Conservation (phyloP, 2,113 vertebrate species). For the Sphyrna mokarran region DNA sequence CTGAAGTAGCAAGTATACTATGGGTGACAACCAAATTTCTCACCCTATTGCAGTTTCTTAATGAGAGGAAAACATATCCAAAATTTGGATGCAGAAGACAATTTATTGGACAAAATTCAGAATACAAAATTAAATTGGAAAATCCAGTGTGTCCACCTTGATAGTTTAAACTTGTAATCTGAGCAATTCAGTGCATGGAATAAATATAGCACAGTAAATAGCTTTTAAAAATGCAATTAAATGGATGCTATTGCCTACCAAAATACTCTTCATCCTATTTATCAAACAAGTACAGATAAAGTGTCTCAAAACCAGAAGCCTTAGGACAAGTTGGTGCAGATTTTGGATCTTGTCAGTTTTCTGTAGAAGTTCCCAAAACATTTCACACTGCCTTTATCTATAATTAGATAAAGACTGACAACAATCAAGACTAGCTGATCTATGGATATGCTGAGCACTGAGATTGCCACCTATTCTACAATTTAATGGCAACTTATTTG, state of each 20-base stretch:
- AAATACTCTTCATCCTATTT: not conserved
- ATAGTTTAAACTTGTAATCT: not conserved
- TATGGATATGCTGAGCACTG: too few relatives aligned
- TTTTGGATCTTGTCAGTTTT: too few relatives aligned
- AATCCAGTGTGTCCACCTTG: not conserved
- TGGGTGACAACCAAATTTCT: not conserved
- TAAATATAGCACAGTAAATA: not conserved
- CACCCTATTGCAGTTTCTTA: not conserved
- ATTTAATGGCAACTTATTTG: too few relatives aligned
- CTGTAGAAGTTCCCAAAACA: too few relatives aligned
- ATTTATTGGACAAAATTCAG: not conserved
- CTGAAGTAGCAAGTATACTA: not conserved
- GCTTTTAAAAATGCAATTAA: not conserved
- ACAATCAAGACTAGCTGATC: too few relatives aligned
- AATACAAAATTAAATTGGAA: not conserved
- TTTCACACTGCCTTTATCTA: too few relatives aligned
- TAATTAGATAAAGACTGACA: too few relatives aligned
- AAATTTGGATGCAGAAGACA: not conserved
- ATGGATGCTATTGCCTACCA: not conserved
- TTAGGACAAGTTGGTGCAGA: too few relatives aligned
- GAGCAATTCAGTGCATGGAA: not conserved
- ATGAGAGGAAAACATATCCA: not conserved
- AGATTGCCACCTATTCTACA: too few relatives aligned
- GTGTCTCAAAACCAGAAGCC: too few relatives aligned
- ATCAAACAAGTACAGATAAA: not conserved